Base-by-base conservation (phyloP, 2,888 invertebrate species). In the Apantesis nais region DNA sequence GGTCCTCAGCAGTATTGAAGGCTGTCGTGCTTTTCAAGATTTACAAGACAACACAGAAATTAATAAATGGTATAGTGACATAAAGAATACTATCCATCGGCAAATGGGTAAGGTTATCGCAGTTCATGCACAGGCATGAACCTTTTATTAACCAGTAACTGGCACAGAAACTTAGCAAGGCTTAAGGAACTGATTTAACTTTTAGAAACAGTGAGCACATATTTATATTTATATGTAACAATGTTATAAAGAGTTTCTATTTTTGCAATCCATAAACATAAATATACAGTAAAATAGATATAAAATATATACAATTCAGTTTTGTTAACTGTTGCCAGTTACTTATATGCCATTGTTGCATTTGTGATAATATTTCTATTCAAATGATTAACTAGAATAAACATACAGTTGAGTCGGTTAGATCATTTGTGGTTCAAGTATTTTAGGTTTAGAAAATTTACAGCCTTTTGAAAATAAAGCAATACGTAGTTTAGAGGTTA, bases 1-100 rank as follows among this genome's bases (percentile, higher is more conserved):
- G 1, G 96, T 98, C 5, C 94, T 99, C 8, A 97, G 96, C 88
- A 98, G 99, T 86, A 98, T 99, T 87, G 99, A 99, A 92, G 99
- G 99, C 0, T 99, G 99, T 85, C 90, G 95, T 60, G 98, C 99
- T 0, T 99, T 99, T 89, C 94, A 97, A 81, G 99, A 99, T 89
- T 93, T 97, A 63, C 89, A 97, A 52, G 82, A 95, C 3, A 95
- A 98, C 82, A 98, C 98, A 0, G 96, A 96, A 66, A 97, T 99
- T 67, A 96, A 96, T 55, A 91, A 87, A 34, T 98, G 99, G 99
- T 99, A 97, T 89, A 95, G 96, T 78, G 95, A 96, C 16, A 97
- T 98, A 90, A 97, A 97, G 84, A 93, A 95, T 55, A 95, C 94
- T 74, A 96, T 98, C 41, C 86, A 95, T 31, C 91, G 88, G 64